Conservation (phyloP, 2,113 vertebrate genomes). For the Hymenochirus boettgeri region DNA sequence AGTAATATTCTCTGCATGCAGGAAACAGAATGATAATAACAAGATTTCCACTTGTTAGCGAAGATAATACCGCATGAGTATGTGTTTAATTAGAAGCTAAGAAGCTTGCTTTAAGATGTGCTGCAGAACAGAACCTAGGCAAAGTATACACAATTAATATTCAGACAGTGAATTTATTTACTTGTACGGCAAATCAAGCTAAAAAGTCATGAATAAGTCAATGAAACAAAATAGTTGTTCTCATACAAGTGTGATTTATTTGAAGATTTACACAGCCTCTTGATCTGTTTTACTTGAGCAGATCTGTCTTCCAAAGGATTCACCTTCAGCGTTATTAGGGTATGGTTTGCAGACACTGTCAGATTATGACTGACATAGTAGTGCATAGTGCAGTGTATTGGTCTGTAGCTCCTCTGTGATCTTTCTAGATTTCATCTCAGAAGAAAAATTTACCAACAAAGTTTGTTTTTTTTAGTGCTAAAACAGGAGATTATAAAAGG, state of each 20-base stretch:
- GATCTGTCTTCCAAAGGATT: constrained; percentile 61
- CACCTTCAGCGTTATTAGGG: constrained; percentile 76
- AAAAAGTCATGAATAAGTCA: too few species aligned
- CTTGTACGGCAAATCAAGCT: not conserved
- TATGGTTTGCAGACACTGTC: constrained; percentile 75
- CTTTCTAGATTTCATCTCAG: not conserved
- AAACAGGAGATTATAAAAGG: constrained; percentile 62
- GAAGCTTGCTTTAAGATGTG: constrained; percentile 56
- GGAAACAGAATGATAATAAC: constrained; percentile 38
- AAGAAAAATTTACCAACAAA: not conserved
- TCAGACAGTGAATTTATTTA: too few species aligned
- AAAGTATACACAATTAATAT: too few species aligned
- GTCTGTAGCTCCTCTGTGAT: constrained; percentile 1
- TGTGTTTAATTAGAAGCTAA: constrained; percentile 72
- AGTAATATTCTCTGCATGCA: too few species aligned
- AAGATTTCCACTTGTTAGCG: constrained; percentile 50
- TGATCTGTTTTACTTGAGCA: constrained; percentile 71
- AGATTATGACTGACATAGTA: constrained; percentile 54
- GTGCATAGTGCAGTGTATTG: constrained; percentile 39
- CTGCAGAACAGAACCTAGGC: constrained; percentile 9
- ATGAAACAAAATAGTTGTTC: constrained; percentile 6
- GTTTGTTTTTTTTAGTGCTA: not conserved
- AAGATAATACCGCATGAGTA: constrained; percentile 63
- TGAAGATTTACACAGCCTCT: constrained; percentile 64
- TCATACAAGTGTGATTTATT: constrained; percentile 38